Evolutionary conservation across 1,140 invertebrate species (phyloP).

Genomic region (Lerema accius): DNA sequence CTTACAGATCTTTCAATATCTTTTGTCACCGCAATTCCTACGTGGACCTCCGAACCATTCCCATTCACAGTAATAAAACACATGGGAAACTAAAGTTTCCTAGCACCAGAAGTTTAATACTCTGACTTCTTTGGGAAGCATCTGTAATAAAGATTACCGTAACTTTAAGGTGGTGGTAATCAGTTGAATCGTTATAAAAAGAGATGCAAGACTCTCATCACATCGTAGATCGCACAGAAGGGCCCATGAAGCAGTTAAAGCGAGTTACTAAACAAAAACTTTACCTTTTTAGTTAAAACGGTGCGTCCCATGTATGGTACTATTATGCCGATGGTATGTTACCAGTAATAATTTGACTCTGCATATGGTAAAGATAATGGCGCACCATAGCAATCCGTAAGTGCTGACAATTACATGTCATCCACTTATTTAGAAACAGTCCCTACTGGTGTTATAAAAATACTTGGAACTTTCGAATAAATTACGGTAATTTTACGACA

Average conservation of each 20-base stretch:
- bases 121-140: too few relatives aligned
- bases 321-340: slow-evolving; percentile 1
- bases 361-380: slow-evolving; percentile 18
- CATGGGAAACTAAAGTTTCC: too few relatives aligned
- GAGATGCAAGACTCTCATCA: neutral
- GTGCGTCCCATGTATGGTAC: neutral
- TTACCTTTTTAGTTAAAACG: neutral
- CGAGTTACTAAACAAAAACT: neutral
- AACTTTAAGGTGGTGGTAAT: neutral
- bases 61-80: too few relatives aligned
- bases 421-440: slow-evolving; percentile 16
- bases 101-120: too few relatives aligned
- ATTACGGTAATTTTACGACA: slow-evolving; percentile 24
- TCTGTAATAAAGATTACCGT: too few relatives aligned
- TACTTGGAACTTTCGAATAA: slow-evolving; percentile 16
- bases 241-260: neutral
- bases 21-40: too few relatives aligned
- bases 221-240: neutral
- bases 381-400: slow-evolving; percentile 7
- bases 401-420: slow-evolving; percentile 19
- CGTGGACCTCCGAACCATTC: too few relatives aligned
- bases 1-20: too few relatives aligned
- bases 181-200: neutral
- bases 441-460: slow-evolving; percentile 17
- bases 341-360: slow-evolving; percentile 9